Evolutionary conservation across 2,888 invertebrate species (phyloP).

Genomic region (Pristionchus exspectatus): DNA sequence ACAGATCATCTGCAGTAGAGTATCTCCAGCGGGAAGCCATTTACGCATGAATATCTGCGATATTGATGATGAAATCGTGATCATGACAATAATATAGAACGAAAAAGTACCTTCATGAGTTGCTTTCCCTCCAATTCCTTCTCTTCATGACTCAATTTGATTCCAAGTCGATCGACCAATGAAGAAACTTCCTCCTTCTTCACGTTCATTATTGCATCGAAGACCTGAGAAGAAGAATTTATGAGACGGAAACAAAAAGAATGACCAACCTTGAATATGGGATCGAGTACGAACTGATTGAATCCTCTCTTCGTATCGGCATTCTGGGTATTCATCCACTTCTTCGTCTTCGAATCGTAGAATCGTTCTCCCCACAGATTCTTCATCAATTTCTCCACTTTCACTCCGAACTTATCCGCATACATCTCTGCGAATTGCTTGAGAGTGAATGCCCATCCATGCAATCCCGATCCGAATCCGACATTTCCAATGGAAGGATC

Average conservation of each 20-base stretch:
- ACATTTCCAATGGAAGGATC: conserved; percentile 99
- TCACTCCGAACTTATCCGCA: conserved; percentile 98
- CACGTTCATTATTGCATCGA: conserved; percentile 92
- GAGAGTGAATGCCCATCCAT: conserved; percentile 99
- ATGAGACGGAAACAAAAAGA: neutral
- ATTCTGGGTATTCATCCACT: conserved; percentile 86
- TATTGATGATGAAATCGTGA: neutral
- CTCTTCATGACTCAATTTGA: conserved; percentile 94
- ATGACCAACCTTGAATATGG: conserved; percentile 89
- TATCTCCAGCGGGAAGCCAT: conserved; percentile 99
- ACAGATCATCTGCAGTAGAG: conserved; percentile 99
- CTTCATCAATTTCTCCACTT: conserved; percentile 95
- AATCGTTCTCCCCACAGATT: conserved; percentile 97
- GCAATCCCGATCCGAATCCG: conserved; percentile 99
- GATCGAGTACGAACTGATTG: conserved; percentile 98
- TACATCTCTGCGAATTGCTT: conserved; percentile 99
- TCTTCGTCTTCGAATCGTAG: conserved; percentile 97
- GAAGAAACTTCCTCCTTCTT: conserved; percentile 93
- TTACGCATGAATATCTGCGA: conserved; percentile 93
- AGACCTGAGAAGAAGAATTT: conserved; percentile 80
- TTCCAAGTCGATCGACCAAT: conserved; percentile 92
- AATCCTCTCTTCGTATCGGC: conserved; percentile 95
- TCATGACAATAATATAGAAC: neutral
- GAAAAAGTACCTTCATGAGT: conserved; percentile 87
- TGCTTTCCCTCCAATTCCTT: conserved; percentile 96